Percentiles rank a stretch among this genome's conserved stretches.
Conservation (phyloP, 2,797 vertebrate genomes). For the Dendrocincla fuliginosa region DNA sequence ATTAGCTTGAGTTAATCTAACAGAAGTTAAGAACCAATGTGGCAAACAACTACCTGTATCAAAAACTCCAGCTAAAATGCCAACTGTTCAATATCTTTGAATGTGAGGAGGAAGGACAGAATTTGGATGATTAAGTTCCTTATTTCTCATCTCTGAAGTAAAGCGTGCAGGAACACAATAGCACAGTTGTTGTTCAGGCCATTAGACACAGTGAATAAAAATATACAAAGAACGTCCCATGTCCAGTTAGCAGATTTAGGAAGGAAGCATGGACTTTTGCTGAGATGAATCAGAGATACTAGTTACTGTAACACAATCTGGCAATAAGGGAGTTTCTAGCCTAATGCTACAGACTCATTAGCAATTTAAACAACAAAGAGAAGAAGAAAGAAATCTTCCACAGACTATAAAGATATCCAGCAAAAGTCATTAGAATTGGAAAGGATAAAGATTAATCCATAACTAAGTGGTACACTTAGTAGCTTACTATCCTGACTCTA, state of each 20-base stretch:
- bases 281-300: background rate
- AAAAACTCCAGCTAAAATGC: background rate
- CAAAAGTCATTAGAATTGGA: background rate
- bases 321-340: background rate
- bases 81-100: background rate
- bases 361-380: background rate
- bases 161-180: accelerated
- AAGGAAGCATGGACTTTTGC: background rate
- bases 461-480: background rate
- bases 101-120: background rate
- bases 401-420: background rate
- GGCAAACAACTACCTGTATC: background rate
- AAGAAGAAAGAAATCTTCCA: background rate
- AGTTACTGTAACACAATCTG: background rate
- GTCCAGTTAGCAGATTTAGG: background rate
- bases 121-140: background rate
- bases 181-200: accelerated
- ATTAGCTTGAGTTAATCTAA: background rate
- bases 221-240: background rate
- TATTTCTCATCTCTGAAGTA: background rate
- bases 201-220: background rate
- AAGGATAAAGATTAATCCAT: background rate
- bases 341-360: background rate
- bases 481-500: background rate
- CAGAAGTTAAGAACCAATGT: background rate